These are phyloP conservation scores for Diachrysia chrysitis DNA, from an alignment of 2,888 invertebrate genomes.

Conservation along the genomic window DNA sequence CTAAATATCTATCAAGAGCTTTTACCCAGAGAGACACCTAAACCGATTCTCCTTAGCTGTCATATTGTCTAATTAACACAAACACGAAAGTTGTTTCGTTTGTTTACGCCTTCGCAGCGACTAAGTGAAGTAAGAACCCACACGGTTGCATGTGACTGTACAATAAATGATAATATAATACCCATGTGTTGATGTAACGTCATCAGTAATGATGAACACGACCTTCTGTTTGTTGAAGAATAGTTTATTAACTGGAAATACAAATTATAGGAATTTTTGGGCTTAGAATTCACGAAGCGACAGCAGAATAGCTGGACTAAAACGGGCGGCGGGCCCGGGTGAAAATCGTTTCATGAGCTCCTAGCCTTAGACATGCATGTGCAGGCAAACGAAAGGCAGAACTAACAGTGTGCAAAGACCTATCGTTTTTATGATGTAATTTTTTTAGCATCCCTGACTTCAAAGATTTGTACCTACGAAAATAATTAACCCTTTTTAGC, in stretches of 20 bases:
- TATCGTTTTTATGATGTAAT: too few species aligned
- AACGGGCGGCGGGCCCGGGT: too few species aligned
- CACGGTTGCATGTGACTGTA: constrained; percentile 32
- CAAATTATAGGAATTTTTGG: not conserved
- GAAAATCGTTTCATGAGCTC: too few species aligned
- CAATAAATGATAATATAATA: constrained; percentile 34
- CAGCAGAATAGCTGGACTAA: too few species aligned
- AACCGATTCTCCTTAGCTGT: not conserved
- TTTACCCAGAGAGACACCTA: not conserved
- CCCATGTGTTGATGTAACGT: constrained; percentile 28
- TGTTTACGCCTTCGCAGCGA: not conserved
- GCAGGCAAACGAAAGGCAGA: too few species aligned
- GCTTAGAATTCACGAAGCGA: too few species aligned
- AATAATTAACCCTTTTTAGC: too few species aligned
- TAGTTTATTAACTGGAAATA: constrained; percentile 25
- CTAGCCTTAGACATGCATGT: not conserved
- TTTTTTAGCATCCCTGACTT: too few species aligned
- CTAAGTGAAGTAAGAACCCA: constrained; percentile 20
- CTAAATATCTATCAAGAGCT: not conserved
- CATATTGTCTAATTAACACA: not conserved
- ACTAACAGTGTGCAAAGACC: too few species aligned
- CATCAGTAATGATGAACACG: constrained; percentile 43
- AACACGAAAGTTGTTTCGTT: not conserved
- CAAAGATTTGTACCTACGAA: too few species aligned
- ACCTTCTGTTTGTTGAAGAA: constrained; percentile 29